Conservation (phyloP, 2,888 invertebrate genomes). For the Drosophila atripex region DNA sequence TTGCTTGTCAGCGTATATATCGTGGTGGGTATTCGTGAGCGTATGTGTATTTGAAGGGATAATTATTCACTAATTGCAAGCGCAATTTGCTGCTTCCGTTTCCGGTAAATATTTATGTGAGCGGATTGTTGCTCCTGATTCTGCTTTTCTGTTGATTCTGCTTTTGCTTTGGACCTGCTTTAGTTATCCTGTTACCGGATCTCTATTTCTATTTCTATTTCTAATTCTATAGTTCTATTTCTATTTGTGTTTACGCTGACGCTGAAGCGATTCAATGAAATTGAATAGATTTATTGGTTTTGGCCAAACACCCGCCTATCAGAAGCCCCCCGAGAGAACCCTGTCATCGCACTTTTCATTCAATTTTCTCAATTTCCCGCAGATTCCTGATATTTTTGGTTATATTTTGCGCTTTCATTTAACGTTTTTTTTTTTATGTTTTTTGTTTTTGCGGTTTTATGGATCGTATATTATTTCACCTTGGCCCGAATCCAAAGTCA, state of each 20-base stretch:
- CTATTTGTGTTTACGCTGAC: not conserved
- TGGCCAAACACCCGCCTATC: constrained; percentile 6
- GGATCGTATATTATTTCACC: constrained; percentile 5
- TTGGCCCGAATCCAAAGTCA: constrained; percentile 32
- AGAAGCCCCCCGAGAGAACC: constrained; percentile 56
- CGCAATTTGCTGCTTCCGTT: constrained; percentile 55
- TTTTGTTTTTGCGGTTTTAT: constrained; percentile 1
- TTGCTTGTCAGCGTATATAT: not conserved
- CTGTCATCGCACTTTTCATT: constrained; percentile 59
- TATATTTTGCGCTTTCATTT: not conserved
- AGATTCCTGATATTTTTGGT: constrained; percentile 11
- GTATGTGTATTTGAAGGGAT: constrained; percentile 40
- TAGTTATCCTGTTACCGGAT: not conserved
- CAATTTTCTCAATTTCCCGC: constrained; percentile 46
- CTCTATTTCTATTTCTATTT: not conserved
- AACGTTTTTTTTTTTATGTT: not conserved
- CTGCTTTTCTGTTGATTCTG: not conserved
- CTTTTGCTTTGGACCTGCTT: not conserved
- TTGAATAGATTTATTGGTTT: constrained; percentile 12
- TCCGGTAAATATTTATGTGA: constrained; percentile 29
- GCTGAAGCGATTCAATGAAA: constrained; percentile 1
- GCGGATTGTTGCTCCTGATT: constrained; percentile 3
- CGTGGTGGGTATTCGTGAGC: not conserved
- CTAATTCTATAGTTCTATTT: not conserved
- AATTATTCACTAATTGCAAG: constrained; percentile 66